A percentile compares a stretch with the other conserved stretches of the same genome.
Conservation (phyloP, 2,797 vertebrate species). For the Cirrhinus mrigala region DNA sequence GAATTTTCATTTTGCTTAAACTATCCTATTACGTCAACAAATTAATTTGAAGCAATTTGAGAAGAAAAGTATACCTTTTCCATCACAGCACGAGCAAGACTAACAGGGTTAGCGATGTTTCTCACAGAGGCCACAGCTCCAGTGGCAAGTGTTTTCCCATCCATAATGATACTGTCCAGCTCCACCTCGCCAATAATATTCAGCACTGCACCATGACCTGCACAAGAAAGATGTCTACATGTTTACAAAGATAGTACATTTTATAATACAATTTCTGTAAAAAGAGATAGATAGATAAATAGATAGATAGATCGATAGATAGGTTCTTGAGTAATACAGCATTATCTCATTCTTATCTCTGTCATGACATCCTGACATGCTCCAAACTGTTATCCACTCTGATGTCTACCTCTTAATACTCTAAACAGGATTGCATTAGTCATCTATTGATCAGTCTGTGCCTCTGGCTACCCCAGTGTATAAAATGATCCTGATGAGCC, state of each 20-base stretch:
- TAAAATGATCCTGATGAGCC: conserved; percentile 64
- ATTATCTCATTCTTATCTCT: conserved; percentile 12
- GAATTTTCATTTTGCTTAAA: no score
- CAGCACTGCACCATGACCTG: conserved; percentile 75
- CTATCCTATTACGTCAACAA: background rate
- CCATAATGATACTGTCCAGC: conserved; percentile 82
- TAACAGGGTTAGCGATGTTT: conserved; percentile 80
- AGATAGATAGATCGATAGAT: background rate
- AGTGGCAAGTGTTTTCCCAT: conserved; percentile 74
- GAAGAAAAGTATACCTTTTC: conserved; percentile 71
- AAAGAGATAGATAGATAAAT: background rate
- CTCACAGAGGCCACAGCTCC: conserved; percentile 76
- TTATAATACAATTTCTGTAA: background rate
- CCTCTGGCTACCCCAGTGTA: conserved; percentile 56
- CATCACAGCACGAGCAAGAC: conserved; percentile 77
- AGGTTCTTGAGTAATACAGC: background rate
- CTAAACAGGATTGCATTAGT: conserved; percentile 63
- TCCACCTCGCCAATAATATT: conserved; percentile 80
- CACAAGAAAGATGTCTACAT: conserved; percentile 39
- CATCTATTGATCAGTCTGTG: conserved; percentile 62
- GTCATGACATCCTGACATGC: background rate
- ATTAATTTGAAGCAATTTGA: background rate
- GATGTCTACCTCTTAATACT: conserved; percentile 31
- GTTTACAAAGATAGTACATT: conserved; percentile 68
- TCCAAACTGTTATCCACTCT: conserved; percentile 45